Conservation (phyloP, 2,797 vertebrate species). For the Chelon auratus region DNA sequence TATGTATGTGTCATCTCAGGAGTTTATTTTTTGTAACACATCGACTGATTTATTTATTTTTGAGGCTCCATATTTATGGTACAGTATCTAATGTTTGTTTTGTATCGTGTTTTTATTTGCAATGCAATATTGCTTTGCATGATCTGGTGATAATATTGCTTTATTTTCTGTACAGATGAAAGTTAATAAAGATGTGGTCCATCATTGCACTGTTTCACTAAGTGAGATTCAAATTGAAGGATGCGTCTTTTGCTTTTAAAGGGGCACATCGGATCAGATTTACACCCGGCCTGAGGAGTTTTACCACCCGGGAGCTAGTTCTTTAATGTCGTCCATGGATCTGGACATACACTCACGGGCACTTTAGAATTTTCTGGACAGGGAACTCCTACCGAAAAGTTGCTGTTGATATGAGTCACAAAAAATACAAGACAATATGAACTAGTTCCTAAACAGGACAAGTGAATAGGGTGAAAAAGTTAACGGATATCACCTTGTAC, state of each 20-base stretch:
- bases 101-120: slow-evolving; percentile 84
- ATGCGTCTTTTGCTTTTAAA: slow-evolving; percentile 11
- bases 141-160: slow-evolving; percentile 85
- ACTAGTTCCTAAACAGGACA: too few species aligned
- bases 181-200: slow-evolving; percentile 91
- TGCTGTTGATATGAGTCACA: not conserved
- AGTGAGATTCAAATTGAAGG: slow-evolving; percentile 24
- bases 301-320: too few species aligned
- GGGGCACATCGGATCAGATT: too few species aligned
- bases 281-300: too few species aligned
- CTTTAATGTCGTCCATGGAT: too few species aligned
- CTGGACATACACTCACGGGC: too few species aligned
- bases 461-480: too few species aligned
- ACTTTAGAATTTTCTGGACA: too few species aligned
- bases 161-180: slow-evolving; percentile 85
- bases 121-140: slow-evolving; percentile 90
- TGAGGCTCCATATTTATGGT: slow-evolving; percentile 77
- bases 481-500: too few species aligned
- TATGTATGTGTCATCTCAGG: slow-evolving; percentile 80
- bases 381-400: not conserved
- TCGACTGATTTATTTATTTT: slow-evolving; percentile 75
- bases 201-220: slow-evolving; percentile 81
- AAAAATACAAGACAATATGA: not conserved
- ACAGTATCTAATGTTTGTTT: slow-evolving; percentile 79
- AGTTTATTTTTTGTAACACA: slow-evolving; percentile 83